Conservation (phyloP, 2,888 invertebrate genomes). For the Ormyrus thymus region DNA sequence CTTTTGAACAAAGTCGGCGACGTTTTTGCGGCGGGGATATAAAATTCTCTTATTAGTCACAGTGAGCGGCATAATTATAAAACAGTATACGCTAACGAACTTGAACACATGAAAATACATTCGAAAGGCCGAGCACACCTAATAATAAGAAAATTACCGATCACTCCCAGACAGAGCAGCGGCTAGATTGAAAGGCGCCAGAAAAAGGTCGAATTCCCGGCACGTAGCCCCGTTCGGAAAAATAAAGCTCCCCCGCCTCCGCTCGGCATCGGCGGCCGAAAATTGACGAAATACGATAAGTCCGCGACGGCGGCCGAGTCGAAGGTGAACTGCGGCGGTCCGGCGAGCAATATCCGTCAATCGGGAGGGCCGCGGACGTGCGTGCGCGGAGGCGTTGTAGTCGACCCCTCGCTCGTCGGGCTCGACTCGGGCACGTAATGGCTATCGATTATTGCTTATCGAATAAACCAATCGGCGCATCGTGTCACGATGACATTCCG, state of each 20-base stretch:
- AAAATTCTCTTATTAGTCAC: too few species aligned
- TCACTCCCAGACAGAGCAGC: too few species aligned
- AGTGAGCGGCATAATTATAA: too few species aligned
- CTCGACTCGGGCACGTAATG: conserved; percentile 51
- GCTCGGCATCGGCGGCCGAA: conserved; percentile 4
- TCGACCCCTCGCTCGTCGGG: not conserved
- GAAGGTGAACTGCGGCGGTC: not conserved
- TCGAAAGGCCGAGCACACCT: too few species aligned
- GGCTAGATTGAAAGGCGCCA: not conserved
- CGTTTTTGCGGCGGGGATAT: too few species aligned
- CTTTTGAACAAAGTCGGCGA: too few species aligned
- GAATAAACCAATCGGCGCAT: conserved; percentile 65
- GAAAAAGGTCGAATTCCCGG: conserved; percentile 29
- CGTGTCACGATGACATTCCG: conserved; percentile 41
- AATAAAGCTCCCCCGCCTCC: not conserved
- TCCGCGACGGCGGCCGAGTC: conserved; percentile 10
- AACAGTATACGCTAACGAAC: not conserved
- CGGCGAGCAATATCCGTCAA: too few species aligned
- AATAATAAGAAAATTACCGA: too few species aligned
- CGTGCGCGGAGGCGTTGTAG: conserved; percentile 48
- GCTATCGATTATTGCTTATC: conserved; percentile 64
- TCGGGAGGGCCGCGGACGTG: too few species aligned
- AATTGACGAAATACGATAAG: conserved; percentile 55
- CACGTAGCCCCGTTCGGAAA: conserved; percentile 13
- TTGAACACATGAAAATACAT: too few species aligned